Conservation (phyloP, 2,888 invertebrate genomes). For the Cosmia trapezina region DNA sequence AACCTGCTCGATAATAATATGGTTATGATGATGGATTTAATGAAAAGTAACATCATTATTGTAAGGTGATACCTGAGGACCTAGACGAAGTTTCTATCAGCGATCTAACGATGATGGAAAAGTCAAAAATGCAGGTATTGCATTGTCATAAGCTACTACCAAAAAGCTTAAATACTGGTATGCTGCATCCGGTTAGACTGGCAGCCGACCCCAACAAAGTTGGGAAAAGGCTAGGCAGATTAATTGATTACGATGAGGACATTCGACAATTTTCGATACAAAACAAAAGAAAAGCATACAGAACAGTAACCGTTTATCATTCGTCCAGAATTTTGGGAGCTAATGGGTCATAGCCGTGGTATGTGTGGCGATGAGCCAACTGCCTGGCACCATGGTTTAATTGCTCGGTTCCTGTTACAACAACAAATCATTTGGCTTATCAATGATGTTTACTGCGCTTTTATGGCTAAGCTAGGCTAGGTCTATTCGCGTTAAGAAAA, state of each 20-base stretch:
- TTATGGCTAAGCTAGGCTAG: not conserved
- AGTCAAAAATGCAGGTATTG: not conserved
- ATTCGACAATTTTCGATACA: no score
- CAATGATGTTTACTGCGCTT: slow-evolving; percentile 13
- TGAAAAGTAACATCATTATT: not conserved
- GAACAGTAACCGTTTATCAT: slow-evolving; percentile 2
- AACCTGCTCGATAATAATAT: not conserved
- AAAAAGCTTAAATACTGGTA: no score
- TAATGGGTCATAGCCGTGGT: slow-evolving; percentile 4
- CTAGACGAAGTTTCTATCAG: not conserved
- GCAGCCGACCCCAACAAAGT: no score
- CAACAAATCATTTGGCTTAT: slow-evolving; percentile 35
- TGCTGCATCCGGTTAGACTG: no score
- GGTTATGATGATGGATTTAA: not conserved
- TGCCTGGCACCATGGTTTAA: slow-evolving; percentile 18
- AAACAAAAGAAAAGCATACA: not conserved
- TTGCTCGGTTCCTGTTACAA: slow-evolving; percentile 3
- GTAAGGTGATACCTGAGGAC: not conserved
- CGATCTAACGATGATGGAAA: not conserved
- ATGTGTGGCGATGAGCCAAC: slow-evolving; percentile 14
- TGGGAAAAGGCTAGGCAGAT: no score
- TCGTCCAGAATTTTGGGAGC: slow-evolving; percentile 15
- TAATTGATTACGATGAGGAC: no score
- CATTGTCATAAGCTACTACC: not conserved
- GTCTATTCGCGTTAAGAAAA: no score